Conservation (phyloP, 2,888 invertebrate species). For the Chloroclystis v-ata region DNA sequence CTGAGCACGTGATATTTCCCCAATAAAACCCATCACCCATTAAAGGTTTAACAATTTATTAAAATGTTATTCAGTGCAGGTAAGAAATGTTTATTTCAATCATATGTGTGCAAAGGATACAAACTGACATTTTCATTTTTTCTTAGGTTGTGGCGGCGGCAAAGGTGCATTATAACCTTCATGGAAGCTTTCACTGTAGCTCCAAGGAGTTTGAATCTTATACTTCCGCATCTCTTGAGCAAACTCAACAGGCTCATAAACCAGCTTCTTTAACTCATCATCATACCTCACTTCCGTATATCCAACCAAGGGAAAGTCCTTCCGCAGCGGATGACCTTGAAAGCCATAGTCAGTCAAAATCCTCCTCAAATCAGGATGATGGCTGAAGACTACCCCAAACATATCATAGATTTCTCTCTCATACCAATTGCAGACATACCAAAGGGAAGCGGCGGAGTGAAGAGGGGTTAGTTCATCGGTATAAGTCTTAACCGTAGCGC, state of each 20-base stretch:
- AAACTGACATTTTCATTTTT: background rate
- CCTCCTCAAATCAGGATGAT: slow-evolving; percentile 67
- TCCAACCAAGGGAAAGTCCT: slow-evolving; percentile 65
- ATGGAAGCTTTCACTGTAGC: slow-evolving; percentile 58
- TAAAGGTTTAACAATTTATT: too few relatives aligned
- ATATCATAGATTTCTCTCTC: slow-evolving; percentile 68
- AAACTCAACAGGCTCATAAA: slow-evolving; percentile 65
- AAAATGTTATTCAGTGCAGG: too few relatives aligned
- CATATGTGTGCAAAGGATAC: background rate
- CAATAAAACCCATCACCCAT: too few relatives aligned
- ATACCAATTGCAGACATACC: slow-evolving; percentile 46
- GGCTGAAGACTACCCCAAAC: slow-evolving; percentile 61
- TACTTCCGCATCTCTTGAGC: slow-evolving; percentile 57
- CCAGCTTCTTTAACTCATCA: slow-evolving; percentile 64
- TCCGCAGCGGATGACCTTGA: slow-evolving; percentile 63
- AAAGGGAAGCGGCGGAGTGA: slow-evolving; percentile 50
- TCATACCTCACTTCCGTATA: slow-evolving; percentile 68
- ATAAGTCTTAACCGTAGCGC: slow-evolving; percentile 57
- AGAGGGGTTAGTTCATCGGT: slow-evolving; percentile 66
- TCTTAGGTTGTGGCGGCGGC: slow-evolving; percentile 31
- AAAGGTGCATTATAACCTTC: slow-evolving; percentile 46
- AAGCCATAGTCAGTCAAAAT: slow-evolving; percentile 69
- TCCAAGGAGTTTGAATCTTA: slow-evolving; percentile 61
- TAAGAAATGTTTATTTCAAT: background rate
- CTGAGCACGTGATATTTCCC: too few relatives aligned